phyloP scores from a whole-genome alignment of 1,140 invertebrate species.

The Aphis gossypii region DNA sequence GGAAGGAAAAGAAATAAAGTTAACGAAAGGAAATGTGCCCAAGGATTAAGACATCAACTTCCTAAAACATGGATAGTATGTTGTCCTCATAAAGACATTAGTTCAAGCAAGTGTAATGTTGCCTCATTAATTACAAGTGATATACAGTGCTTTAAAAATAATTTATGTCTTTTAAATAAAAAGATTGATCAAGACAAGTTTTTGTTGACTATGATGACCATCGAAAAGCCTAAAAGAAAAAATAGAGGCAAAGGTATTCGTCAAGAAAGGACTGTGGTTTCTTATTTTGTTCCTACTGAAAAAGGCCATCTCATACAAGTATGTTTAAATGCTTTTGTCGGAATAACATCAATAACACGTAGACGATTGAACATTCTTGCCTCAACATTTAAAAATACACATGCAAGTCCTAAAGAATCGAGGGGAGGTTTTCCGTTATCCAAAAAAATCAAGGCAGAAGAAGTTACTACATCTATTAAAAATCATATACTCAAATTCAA shows the following conservation, averaged over 20 bases:
- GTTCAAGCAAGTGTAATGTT: not conserved
- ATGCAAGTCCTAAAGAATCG: not conserved
- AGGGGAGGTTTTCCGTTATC: not conserved
- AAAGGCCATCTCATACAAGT: not conserved
- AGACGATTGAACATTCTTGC: not conserved
- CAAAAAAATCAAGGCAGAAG: not conserved
- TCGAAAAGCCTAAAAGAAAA: not conserved
- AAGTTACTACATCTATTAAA: not conserved
- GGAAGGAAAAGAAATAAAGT: not conserved
- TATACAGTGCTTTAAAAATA: not conserved
- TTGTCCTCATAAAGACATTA: not conserved
- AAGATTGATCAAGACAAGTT: not conserved
- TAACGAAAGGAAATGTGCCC: not conserved
- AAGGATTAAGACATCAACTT: not conserved
- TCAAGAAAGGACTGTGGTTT: not conserved
- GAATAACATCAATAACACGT: not conserved
- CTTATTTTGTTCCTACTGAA: not conserved
- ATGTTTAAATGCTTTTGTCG: not conserved
- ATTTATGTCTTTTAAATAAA: constrained; percentile 13
- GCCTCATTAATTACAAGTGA: not conserved
- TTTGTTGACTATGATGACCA: not conserved
- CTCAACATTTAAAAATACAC: not conserved
- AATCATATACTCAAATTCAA: not conserved
- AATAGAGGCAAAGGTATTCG: not conserved
- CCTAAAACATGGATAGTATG: not conserved